Percentiles rank a stretch among this genome's conserved stretches.
Conservation (phyloP, 2,888 invertebrate genomes). For the Xestoiulus laeticollis region DNA sequence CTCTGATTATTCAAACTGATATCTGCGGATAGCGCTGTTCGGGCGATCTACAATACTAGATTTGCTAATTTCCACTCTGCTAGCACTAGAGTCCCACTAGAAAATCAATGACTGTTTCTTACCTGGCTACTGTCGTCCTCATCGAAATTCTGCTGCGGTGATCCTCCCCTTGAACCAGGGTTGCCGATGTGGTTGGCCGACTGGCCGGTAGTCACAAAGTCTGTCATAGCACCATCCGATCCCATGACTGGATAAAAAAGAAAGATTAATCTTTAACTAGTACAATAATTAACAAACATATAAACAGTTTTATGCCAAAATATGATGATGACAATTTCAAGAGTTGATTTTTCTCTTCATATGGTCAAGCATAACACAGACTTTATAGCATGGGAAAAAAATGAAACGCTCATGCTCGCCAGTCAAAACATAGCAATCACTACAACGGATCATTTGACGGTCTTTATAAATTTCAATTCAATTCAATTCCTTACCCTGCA, state of each 20-base stretch:
- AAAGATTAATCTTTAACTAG: background rate
- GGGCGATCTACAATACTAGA: background rate
- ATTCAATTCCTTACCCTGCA: too few species aligned
- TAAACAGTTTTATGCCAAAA: too few species aligned
- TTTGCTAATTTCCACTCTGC: background rate
- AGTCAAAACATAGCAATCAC: too few species aligned
- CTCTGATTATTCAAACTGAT: background rate
- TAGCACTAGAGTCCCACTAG: background rate
- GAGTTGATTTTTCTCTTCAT: too few species aligned
- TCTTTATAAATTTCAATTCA: too few species aligned
- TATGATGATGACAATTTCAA: too few species aligned
- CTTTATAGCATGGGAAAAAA: too few species aligned
- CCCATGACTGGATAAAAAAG: background rate
- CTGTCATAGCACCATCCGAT: background rate
- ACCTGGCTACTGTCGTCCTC: slow-evolving; percentile 30
- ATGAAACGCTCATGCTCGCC: too few species aligned
- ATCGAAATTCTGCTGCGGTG: slow-evolving; percentile 13
- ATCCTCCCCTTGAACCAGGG: slow-evolving; percentile 9
- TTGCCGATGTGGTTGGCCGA: background rate
- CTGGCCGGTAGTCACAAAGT: slow-evolving; percentile 42
- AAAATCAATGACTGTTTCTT: background rate
- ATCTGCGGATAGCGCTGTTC: background rate
- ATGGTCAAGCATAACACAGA: too few species aligned
- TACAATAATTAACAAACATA: too few species aligned
- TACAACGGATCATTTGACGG: too few species aligned